Conservation (phyloP, 1,140 invertebrate species). For the Heliconius melpomene region DNA sequence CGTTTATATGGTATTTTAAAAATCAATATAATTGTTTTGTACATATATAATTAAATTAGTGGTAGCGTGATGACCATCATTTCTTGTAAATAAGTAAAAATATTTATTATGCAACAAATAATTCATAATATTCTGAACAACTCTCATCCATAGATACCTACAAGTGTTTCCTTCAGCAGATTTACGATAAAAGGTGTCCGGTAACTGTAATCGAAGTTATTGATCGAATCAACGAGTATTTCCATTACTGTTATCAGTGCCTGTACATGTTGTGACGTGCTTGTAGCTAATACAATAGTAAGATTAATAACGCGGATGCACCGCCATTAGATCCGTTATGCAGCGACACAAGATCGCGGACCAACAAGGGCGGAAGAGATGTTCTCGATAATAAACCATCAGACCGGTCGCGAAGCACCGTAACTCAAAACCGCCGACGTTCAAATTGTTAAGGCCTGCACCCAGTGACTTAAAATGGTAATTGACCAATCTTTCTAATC, state of each 20-base stretch:
- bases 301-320: constrained; percentile 77
- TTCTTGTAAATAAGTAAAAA: not conserved
- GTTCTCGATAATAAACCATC: constrained; percentile 76
- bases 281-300: constrained; percentile 72
- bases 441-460: constrained; percentile 65
- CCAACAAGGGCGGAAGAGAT: constrained; percentile 77
- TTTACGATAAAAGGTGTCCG: constrained; percentile 62
- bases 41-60: not conserved
- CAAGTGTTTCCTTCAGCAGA: constrained; percentile 44
- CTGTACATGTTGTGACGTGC: constrained; percentile 66
- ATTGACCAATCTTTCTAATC: constrained; percentile 58
- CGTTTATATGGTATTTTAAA: not conserved
- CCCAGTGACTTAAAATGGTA: constrained; percentile 58
- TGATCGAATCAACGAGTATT: constrained; percentile 66
- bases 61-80: not conserved
- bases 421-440: constrained; percentile 71
- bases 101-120: not conserved
- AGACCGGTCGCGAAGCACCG: constrained; percentile 49
- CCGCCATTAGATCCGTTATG: constrained; percentile 61
- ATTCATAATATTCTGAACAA: constrained; percentile 16
- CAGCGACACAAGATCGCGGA: constrained; percentile 61
- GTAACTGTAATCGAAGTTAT: constrained; percentile 67
- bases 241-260: constrained; percentile 73
- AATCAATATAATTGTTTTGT: not conserved
- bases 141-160: constrained; percentile 34